Conservation (phyloP, 2,888 invertebrate genomes). For the Ichneumoninae sp. region DNA sequence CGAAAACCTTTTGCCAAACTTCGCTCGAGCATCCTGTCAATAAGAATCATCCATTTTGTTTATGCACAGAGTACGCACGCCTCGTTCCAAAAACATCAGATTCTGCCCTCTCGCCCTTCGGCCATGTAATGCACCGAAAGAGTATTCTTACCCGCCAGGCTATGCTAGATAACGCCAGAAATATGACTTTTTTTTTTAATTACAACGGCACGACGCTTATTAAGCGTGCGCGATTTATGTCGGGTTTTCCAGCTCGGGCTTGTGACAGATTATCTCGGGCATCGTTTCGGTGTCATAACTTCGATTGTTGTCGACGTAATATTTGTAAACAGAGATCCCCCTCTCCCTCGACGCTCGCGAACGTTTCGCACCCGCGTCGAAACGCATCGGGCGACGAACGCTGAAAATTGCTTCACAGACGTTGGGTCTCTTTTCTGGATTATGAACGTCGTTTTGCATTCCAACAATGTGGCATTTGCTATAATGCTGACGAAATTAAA, state of each 20-base stretch:
- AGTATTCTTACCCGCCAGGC: background rate
- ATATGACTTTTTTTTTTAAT: background rate
- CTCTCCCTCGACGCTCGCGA: background rate
- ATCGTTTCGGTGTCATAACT: background rate
- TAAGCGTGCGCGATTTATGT: background rate
- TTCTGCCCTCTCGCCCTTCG: constrained; percentile 36
- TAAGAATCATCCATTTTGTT: constrained; percentile 79
- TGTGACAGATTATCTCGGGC: background rate
- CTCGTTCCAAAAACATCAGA: constrained; percentile 75
- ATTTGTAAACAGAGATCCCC: constrained; percentile 33
- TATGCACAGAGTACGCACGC: constrained; percentile 71
- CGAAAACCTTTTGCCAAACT: constrained; percentile 1
- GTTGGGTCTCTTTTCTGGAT: background rate
- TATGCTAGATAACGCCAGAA: background rate
- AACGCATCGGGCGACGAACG: background rate
- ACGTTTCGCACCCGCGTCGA: background rate
- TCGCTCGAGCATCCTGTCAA: constrained; percentile 68
- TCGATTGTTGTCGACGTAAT: constrained; percentile 29
- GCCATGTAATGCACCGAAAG: background rate
- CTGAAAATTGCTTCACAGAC: background rate
- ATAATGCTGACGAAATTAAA: background rate
- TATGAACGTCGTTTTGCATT: background rate
- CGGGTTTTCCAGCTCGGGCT: background rate
- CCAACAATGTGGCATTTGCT: background rate
- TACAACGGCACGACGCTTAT: background rate